These are phyloP conservation scores for Malaclemys terrapin DNA, from an alignment of 2,113 vertebrate species.

Conservation along the genomic window DNA sequence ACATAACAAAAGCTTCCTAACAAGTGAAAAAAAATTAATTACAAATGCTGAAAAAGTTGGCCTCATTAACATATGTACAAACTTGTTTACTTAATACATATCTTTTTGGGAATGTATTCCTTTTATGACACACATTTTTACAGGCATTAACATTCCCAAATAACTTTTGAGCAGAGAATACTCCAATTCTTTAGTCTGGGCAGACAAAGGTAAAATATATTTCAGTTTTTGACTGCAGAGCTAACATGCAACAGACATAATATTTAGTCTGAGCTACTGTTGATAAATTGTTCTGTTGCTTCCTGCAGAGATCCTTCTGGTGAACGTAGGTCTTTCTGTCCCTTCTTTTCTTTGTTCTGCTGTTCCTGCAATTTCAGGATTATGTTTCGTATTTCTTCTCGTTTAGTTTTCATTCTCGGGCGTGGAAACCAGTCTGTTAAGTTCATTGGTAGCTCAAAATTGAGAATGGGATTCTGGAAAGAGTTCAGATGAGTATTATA, in stretches of 20 bases:
- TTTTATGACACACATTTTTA: conserved; percentile 83
- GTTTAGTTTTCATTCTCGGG: conserved; percentile 97
- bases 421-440: conserved; percentile 95
- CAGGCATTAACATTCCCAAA: conserved; percentile 78
- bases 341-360: conserved; percentile 86
- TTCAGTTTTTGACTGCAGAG: conserved; percentile 68
- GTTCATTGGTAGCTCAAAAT: conserved; percentile 94
- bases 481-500: background rate
- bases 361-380: conserved; percentile 91
- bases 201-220: conserved; percentile 57
- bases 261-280: conserved; percentile 81
- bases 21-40: conserved; percentile 88
- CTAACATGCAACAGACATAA: conserved; percentile 67
- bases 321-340: conserved; percentile 74
- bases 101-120: conserved; percentile 80
- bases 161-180: conserved; percentile 72
- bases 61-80: conserved; percentile 94
- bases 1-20: conserved; percentile 87
- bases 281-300: conserved; percentile 70
- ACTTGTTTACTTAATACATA: conserved; percentile 86
- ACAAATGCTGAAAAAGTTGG: conserved; percentile 94
- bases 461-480: conserved; percentile 91
- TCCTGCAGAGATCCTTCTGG: conserved; percentile 74
- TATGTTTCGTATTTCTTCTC: conserved; percentile 93
- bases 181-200: conserved; percentile 70